Conservation (phyloP, 2,113 vertebrate species). For the Oreotrochilus melanogaster region DNA sequence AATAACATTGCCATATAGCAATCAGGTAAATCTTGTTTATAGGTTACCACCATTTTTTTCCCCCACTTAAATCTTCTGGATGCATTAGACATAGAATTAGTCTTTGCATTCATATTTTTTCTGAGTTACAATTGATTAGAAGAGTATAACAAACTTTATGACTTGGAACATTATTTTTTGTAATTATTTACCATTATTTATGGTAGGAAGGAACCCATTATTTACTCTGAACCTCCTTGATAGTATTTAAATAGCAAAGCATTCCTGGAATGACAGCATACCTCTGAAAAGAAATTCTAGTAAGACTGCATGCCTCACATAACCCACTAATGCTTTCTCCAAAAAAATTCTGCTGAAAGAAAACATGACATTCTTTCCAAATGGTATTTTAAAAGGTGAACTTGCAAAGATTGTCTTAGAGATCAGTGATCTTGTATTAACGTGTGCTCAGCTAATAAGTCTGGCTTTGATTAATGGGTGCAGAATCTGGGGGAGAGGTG, state of each 20-base stretch:
- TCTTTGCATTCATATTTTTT: conserved; percentile 20
- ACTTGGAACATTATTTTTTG: conserved; percentile 14
- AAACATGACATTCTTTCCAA: not conserved
- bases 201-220: not conserved
- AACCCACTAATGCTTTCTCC: not conserved
- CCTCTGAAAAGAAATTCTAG: not conserved
- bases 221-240: not conserved
- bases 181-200: conserved; percentile 22
- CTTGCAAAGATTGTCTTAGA: not conserved
- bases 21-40: conserved; percentile 46
- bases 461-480: not conserved
- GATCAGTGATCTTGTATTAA: not conserved
- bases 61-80: not conserved
- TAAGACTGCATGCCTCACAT: not conserved
- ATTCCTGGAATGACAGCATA: not conserved
- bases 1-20: not conserved
- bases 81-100: not conserved
- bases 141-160: not conserved
- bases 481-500: not conserved
- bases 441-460: not conserved
- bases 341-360: not conserved
- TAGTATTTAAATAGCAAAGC: not conserved
- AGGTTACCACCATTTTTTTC: not conserved
- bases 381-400: rapidly evolving
- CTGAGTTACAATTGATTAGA: not conserved